Evolutionary conservation across 2,888 invertebrate genomes (phyloP).

Genomic region (Megastigmus dorsalis): DNA sequence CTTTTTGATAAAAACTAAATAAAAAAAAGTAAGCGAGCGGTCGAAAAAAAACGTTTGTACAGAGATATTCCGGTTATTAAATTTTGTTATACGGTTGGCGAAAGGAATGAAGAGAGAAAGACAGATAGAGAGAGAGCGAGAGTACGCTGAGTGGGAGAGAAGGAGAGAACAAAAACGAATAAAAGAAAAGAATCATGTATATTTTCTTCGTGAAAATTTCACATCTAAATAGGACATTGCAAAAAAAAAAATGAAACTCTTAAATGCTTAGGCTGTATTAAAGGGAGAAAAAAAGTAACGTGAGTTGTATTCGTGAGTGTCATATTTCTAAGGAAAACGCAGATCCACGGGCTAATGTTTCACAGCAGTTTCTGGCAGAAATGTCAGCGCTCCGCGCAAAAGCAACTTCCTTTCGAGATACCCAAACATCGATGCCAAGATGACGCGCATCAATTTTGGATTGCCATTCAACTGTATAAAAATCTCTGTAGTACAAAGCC

Average conservation of each 20-base stretch:
- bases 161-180: slow-evolving; percentile 56
- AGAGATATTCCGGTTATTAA: slow-evolving; percentile 75
- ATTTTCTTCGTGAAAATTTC: slow-evolving; percentile 72
- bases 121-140: slow-evolving; percentile 55
- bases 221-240: slow-evolving; percentile 60
- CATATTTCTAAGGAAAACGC: slow-evolving; percentile 73
- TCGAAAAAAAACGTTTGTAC: slow-evolving; percentile 71
- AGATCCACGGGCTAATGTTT: slow-evolving; percentile 74
- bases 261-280: slow-evolving; percentile 56
- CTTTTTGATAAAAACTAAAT: slow-evolving; percentile 68
- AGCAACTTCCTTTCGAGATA: slow-evolving; percentile 48
- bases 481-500: slow-evolving; percentile 56
- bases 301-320: slow-evolving; percentile 73
- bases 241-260: slow-evolving; percentile 56
- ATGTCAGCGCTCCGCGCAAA: slow-evolving; percentile 58
- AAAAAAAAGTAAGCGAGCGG: slow-evolving; percentile 57
- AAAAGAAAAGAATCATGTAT: slow-evolving; percentile 69
- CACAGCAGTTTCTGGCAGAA: slow-evolving; percentile 72
- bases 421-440: slow-evolving; percentile 49
- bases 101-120: slow-evolving; percentile 49
- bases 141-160: slow-evolving; percentile 49
- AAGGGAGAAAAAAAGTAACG: slow-evolving; percentile 61
- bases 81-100: slow-evolving; percentile 70
- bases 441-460: slow-evolving; percentile 47
- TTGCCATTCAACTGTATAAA: slow-evolving; percentile 53